Evolutionary conservation across 2,888 invertebrate species (phyloP).

Genomic region (Amblyjoppa proteus): DNA sequence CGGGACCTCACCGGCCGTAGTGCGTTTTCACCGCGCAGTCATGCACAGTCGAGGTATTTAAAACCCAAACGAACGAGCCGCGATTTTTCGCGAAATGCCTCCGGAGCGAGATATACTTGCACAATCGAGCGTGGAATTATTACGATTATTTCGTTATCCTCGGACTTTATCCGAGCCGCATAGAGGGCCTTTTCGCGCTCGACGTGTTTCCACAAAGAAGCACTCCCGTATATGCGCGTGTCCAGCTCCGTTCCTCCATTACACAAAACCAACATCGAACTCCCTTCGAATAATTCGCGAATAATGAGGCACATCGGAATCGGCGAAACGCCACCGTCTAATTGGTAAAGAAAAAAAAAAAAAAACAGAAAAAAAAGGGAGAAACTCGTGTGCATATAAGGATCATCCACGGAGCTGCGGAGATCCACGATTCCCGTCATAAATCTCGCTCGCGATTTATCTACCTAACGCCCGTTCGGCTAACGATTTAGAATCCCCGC

Average conservation of each 20-base stretch:
- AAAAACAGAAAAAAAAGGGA: too few species aligned
- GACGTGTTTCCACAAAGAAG: constrained; percentile 18
- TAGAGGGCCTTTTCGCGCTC: constrained; percentile 20
- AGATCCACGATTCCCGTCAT: constrained; percentile 65
- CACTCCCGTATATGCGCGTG: neutral
- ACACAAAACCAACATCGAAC: constrained; percentile 12
- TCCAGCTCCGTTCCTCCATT: constrained; percentile 19
- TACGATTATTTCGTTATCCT: constrained; percentile 67
- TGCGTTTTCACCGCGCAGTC: neutral
- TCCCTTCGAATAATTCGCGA: constrained; percentile 49
- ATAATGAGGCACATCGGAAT: constrained; percentile 60
- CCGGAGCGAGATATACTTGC: constrained; percentile 48
- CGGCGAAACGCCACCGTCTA: constrained; percentile 39
- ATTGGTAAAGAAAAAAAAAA: constrained; percentile 48
- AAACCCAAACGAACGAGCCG: constrained; percentile 50
- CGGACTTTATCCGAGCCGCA: constrained; percentile 39
- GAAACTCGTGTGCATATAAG: constrained; percentile 50
- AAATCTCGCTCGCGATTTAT: constrained; percentile 68
- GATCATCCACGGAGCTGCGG: constrained; percentile 42
- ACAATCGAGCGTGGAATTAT: constrained; percentile 61
- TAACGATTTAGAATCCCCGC: constrained; percentile 54
- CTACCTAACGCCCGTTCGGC: constrained; percentile 62
- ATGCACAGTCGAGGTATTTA: constrained; percentile 29
- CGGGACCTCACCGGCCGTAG: constrained; percentile 5
- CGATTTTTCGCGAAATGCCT: constrained; percentile 61